Evolutionary conservation across 2,888 invertebrate genomes (phyloP).

Genomic region (Deilephila porcellus): DNA sequence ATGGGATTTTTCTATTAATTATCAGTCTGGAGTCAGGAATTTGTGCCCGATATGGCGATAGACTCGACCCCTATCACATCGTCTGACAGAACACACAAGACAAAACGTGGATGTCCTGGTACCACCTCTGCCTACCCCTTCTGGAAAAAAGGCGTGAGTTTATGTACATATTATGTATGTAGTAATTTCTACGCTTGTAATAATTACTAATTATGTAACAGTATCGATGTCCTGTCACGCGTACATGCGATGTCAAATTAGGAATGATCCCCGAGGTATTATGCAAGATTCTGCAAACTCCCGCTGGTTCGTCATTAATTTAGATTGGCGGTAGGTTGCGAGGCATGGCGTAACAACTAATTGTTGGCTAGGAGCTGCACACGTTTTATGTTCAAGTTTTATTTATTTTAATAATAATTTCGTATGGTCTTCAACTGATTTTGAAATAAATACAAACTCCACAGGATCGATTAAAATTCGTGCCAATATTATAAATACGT

Average conservation of each 20-base stretch:
- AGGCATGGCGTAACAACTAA: constrained; percentile 13
- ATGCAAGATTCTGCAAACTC: constrained; percentile 33
- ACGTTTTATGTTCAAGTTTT: background rate
- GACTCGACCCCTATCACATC: too few relatives aligned
- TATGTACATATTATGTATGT: too few relatives aligned
- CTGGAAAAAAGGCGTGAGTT: too few relatives aligned
- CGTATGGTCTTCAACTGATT: background rate
- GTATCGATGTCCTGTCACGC: constrained; percentile 6
- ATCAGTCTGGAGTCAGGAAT: too few relatives aligned
- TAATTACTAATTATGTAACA: background rate
- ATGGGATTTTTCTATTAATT: too few relatives aligned
- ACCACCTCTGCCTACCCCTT: too few relatives aligned
- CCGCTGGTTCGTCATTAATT: constrained; percentile 57
- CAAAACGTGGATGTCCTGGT: too few relatives aligned
- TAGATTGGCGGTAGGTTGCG: constrained; percentile 48
- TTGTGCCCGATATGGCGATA: too few relatives aligned
- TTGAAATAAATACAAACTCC: too few relatives aligned
- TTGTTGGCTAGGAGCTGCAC: background rate
- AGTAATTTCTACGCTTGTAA: background rate
- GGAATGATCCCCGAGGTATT: constrained; percentile 32
- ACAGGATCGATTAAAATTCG: too few relatives aligned
- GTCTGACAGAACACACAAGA: too few relatives aligned
- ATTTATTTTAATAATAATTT: background rate
- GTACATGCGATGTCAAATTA: constrained; percentile 27
- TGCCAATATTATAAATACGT: too few relatives aligned